These are phyloP conservation scores for Sebastes ruberrimus DNA, from an alignment of 2,797 vertebrate genomes.

Conservation along the genomic window DNA sequence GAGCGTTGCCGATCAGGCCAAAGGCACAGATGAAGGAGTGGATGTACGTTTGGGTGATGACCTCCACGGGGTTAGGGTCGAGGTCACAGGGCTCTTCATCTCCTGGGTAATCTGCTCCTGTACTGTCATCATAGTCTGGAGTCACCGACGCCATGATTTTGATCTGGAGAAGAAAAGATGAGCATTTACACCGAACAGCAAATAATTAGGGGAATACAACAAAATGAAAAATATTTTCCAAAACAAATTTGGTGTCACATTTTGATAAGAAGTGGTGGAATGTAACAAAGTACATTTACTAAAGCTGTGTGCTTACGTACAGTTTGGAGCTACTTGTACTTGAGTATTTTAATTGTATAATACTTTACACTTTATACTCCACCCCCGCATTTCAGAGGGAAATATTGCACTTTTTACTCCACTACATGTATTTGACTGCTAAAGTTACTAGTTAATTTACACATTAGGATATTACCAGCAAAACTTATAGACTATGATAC, in stretches of 20 bases:
- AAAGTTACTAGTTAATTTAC: neutral
- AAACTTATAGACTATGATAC: neutral
- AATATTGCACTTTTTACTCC: neutral
- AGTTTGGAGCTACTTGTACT: neutral
- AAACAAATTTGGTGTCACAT: neutral
- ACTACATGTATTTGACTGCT: neutral
- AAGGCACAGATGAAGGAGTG: conserved; percentile 86
- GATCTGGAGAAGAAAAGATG: conserved; percentile 33
- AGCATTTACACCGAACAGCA: neutral
- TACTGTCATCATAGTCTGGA: neutral
- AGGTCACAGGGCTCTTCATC: conserved; percentile 19
- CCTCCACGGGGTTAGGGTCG: neutral
- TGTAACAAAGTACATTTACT: neutral
- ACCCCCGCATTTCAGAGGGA: neutral
- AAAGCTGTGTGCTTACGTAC: neutral
- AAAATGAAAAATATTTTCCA: neutral
- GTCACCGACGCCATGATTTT: conserved; percentile 20
- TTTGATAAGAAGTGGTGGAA: neutral
- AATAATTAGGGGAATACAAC: neutral
- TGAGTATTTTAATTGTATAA: neutral
- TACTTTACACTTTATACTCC: neutral
- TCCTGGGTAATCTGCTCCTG: accelerated
- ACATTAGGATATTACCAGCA: neutral
- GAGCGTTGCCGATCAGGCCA: conserved; percentile 88
- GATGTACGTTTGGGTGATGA: conserved; percentile 59